Conservation (phyloP, 2,888 invertebrate species). For the Troides helena region DNA sequence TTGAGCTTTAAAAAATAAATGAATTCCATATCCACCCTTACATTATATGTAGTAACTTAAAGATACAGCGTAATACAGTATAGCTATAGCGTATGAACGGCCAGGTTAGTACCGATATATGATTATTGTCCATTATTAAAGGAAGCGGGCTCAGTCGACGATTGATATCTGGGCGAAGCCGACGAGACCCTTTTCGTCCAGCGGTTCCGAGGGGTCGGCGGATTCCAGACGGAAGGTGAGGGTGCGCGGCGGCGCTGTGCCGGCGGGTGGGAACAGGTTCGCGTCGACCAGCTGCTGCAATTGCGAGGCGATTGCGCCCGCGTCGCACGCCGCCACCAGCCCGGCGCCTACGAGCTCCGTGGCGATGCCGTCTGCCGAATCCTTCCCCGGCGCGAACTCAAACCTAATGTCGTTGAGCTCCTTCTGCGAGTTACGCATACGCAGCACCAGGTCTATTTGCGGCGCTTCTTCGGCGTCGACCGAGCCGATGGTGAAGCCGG, state of each 20-base stretch:
- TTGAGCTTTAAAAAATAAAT: slow-evolving; percentile 64
- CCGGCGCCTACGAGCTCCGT: slow-evolving; percentile 98
- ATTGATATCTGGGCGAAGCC: slow-evolving; percentile 99
- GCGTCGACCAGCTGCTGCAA: slow-evolving; percentile 93
- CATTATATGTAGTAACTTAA: slow-evolving; percentile 60
- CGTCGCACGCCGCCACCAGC: slow-evolving; percentile 94
- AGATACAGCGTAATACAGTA: slow-evolving; percentile 42
- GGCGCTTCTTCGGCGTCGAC: slow-evolving; percentile 57
- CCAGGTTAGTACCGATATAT: slow-evolving; percentile 31
- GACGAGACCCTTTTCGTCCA: slow-evolving; percentile 96
- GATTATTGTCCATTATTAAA: slow-evolving; percentile 39
- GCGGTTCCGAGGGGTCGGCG: slow-evolving; percentile 81
- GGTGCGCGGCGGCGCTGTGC: slow-evolving; percentile 81
- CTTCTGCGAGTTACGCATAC: slow-evolving; percentile 93
- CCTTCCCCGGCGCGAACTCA: slow-evolving; percentile 96
- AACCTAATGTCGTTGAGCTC: slow-evolving; percentile 99
- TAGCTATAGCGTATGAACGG: slow-evolving; percentile 39
- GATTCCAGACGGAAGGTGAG: slow-evolving; percentile 92
- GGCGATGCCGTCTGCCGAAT: slow-evolving; percentile 96
- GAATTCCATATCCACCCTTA: slow-evolving; percentile 63
- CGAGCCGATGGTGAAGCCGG: slow-evolving; percentile 64
- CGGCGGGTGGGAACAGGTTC: slow-evolving; percentile 61
- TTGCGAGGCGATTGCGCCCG: slow-evolving; percentile 94
- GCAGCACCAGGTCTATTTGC: slow-evolving; percentile 91
- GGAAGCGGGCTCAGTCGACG: slow-evolving; percentile 83